Base-by-base conservation (phyloP, 2,888 invertebrate genomes). In the Strigamia crassipes region DNA sequence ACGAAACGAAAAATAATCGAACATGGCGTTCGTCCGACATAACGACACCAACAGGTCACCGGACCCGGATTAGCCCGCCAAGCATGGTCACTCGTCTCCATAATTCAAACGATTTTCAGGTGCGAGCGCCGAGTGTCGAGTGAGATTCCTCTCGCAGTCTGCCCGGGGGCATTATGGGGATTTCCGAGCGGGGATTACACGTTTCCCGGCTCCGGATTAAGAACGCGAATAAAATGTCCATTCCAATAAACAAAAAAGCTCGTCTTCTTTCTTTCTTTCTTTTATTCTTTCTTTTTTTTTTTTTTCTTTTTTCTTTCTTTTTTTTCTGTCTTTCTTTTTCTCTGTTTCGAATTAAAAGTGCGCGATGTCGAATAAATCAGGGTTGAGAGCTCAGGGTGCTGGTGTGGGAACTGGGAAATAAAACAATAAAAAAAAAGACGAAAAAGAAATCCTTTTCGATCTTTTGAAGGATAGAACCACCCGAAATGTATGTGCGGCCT, bases 51-150 rank as follows among this genome's bases (percentile, higher is more conserved):
- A 27, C 10, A 31, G 73, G 31, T 31, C 73, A 27, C 15, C 13
- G n/a, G n/a, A 23, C 73, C 31, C 73, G 73, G 73, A 73, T 73
- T 73, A 73, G 27, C 10, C 13, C 31, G 73, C 73, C 73, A 31
- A 31, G 15, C 12, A 31, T 73, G 73, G 73, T 73, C 73, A 73
- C 73, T 73, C 73, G 73, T 73, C 73, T 73, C 31, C 73, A 73
- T 73, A 73, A 73, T 31, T 73, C 73, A 31, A 31, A 31, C 73
- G 73, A 73, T 73, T 73, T 56, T 56, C 56, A 56, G 56, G 56
- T 56, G 56, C 56, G 21, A 27, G 27, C 27, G 27, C 27, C 27
- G 27, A 27, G 27, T 27, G 27, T 3, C 27, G 27, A 3, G 27
- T 18, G 51, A 51, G 51, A 18, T 51, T 51, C 51, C 51, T 51